A percentile compares a stretch with the other conserved stretches of the same genome.
Conservation (phyloP, 2,888 invertebrate species). For the Hemaris fuciformis region DNA sequence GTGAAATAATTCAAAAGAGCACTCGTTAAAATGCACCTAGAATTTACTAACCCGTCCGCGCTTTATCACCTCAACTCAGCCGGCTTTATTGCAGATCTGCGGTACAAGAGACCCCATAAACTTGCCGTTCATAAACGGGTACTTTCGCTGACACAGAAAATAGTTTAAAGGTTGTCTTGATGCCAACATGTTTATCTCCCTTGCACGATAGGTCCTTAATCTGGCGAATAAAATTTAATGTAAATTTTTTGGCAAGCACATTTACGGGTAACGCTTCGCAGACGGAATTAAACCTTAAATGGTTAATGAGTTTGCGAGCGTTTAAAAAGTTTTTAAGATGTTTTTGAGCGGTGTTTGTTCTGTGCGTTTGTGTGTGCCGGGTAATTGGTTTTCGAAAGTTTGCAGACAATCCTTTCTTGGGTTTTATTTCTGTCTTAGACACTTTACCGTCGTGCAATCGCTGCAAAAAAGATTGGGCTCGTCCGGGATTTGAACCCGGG, state of each 20-base stretch:
- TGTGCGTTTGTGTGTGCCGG: constrained; percentile 14
- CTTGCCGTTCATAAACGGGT: constrained; percentile 56
- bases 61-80: constrained; percentile 70
- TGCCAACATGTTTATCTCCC: constrained; percentile 68
- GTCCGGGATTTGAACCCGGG: constrained; percentile 82
- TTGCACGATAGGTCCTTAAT: constrained; percentile 70
- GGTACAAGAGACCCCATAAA: constrained; percentile 31
- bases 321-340: constrained; percentile 67
- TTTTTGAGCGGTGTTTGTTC: constrained; percentile 38
- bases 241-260: constrained; percentile 66
- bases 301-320: constrained; percentile 66
- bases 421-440: background rate
- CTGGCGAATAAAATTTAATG: constrained; percentile 75
- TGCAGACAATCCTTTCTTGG: constrained; percentile 1
- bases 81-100: constrained; percentile 48
- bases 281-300: constrained; percentile 72
- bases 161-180: constrained; percentile 71
- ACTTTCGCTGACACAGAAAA: constrained; percentile 78
- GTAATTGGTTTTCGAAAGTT: constrained; percentile 13
- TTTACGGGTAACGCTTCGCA: constrained; percentile 71
- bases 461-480: constrained; percentile 54
- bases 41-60: constrained; percentile 61
- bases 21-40: constrained; percentile 70
- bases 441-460: background rate
- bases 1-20: constrained; percentile 75